Conservation (phyloP, 2,113 vertebrate genomes). For the Sinocyclocheilus anshuiensis region DNA sequence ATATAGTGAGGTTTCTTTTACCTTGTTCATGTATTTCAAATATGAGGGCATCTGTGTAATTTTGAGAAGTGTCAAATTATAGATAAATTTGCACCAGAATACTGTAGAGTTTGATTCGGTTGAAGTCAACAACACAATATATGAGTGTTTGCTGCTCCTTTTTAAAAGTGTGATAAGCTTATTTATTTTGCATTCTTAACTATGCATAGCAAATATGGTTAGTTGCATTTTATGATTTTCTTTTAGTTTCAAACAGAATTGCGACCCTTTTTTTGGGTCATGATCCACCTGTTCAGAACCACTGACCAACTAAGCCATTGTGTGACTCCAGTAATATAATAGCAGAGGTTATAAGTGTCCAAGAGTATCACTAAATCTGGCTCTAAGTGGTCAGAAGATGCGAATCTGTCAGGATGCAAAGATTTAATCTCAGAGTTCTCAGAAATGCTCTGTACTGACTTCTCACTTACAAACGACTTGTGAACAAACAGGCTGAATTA, state of each 20-base stretch:
- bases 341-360: neutral
- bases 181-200: neutral
- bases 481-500: neutral
- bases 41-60: neutral
- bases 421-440: constrained; percentile 46
- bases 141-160: neutral
- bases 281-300: neutral
- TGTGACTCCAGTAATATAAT: constrained; percentile 14
- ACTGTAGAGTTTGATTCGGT: neutral
- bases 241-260: neutral
- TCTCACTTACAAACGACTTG: constrained; percentile 8
- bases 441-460: constrained; percentile 18
- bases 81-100: neutral
- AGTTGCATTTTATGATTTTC: neutral
- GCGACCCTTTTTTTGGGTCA: neutral
- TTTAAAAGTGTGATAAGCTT: neutral
- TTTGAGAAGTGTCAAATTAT: neutral
- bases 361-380: neutral
- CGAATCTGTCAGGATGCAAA: constrained; percentile 26
- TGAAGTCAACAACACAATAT: neutral
- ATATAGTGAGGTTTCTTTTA: no score
- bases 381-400: constrained; percentile 30
- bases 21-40: no score
- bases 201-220: neutral
- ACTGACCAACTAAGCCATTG: neutral